These are phyloP conservation scores for Acridotheres tristis DNA, from an alignment of 2,797 vertebrate genomes.

Conservation along the genomic window DNA sequence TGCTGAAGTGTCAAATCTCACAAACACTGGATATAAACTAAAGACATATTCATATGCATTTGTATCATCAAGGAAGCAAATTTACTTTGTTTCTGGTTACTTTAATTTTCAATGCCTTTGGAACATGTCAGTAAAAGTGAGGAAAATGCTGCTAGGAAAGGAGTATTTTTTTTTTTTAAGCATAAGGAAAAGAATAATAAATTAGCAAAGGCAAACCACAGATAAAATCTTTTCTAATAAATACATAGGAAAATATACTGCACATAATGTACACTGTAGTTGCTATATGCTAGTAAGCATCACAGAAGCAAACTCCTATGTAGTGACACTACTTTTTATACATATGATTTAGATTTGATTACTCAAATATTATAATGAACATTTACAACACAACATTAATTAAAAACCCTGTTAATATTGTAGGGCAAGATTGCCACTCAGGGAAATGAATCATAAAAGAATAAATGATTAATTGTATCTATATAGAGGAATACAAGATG, in stretches of 20 bases:
- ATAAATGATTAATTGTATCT: background rate
- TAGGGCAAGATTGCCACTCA: background rate
- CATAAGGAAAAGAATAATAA: background rate
- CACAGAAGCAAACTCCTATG: background rate
- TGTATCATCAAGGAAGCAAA: background rate
- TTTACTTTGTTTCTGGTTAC: background rate
- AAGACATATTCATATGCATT: background rate
- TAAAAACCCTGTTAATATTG: background rate
- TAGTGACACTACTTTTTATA: background rate
- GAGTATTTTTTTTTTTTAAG: background rate
- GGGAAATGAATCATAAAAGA: background rate
- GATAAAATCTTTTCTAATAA: constrained; percentile 23
- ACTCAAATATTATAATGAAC: background rate
- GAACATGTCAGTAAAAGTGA: background rate
- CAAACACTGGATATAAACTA: background rate
- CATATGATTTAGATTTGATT: background rate
- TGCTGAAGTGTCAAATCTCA: background rate
- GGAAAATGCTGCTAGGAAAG: background rate
- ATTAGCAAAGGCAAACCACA: background rate
- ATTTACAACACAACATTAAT: background rate
- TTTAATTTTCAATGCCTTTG: background rate
- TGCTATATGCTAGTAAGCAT: background rate
- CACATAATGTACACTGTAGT: background rate
- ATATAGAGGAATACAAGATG: background rate
- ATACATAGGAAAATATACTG: background rate